Evolutionary conservation across 2,888 invertebrate genomes (phyloP).

Genomic region (Cephalotes varians): DNA sequence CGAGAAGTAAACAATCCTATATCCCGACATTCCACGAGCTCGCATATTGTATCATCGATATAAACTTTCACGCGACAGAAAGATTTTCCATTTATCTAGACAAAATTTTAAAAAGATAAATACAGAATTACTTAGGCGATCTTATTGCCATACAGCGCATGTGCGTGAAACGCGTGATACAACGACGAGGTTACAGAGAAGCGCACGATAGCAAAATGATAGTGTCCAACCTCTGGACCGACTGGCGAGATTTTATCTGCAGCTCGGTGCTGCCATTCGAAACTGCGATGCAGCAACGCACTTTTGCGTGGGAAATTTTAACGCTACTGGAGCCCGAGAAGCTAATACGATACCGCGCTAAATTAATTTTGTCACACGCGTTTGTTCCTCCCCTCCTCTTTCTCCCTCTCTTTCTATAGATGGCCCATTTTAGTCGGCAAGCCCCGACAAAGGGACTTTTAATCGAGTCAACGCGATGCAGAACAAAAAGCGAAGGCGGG

Average conservation of each 20-base stretch:
- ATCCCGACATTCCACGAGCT: neutral
- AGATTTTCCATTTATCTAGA: neutral
- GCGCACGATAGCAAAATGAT: neutral
- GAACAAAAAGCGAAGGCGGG: constrained; percentile 43
- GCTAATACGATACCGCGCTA: constrained; percentile 31
- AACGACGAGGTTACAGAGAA: neutral
- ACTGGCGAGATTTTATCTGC: constrained; percentile 6
- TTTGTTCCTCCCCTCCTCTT: neutral
- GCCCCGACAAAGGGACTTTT: constrained; percentile 61
- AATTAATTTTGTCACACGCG: constrained; percentile 40
- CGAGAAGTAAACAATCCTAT: neutral
- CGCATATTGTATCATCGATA: neutral
- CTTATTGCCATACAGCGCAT: neutral
- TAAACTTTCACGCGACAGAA: neutral
- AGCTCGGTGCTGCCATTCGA: neutral
- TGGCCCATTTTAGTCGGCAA: constrained; percentile 50
- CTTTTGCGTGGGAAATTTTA: constrained; percentile 31
- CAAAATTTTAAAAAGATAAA: constrained; percentile 11
- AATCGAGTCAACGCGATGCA: constrained; percentile 59
- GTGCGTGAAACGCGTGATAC: neutral
- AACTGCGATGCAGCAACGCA: neutral
- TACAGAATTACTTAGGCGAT: neutral
- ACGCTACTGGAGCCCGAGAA: constrained; percentile 8
- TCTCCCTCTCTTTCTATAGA: neutral
- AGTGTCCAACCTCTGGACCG: neutral